Evolutionary conservation across 1,140 invertebrate species (phyloP), one percentile per base, ranked within the genome.

Genomic region (Gonatopus flavifemur): DNA sequence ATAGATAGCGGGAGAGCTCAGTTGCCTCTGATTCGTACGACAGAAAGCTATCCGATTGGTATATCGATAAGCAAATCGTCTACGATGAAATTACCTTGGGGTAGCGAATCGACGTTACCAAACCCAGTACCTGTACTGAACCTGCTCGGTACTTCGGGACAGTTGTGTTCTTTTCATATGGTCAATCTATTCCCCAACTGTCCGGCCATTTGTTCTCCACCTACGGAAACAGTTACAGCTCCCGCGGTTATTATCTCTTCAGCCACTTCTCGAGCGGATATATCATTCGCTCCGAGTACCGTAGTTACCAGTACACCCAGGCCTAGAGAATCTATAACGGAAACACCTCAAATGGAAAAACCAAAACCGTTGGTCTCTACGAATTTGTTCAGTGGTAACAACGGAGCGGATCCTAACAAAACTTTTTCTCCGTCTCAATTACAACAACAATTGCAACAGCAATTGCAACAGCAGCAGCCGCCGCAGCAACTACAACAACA

Each of bases 151-250:
- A 82, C 84, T 13, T 81, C 82, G 24, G 85, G 86, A 2, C 62
- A 83, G 25, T 59, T 87, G 0, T 79, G 82, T n/a, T 74, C 82
- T 3, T 87, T 80, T 62, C 76, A 85, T 52, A 79, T 84, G 66
- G 68, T 83, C 0, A 83, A 86, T 66, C 49, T 79, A 7, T 54
- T 62, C 7, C 61, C 68, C 2, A 74, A 74, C 22, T 72, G 67
- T 48, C 62, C 68, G 3, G 41, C 28, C 10, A 57, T 86, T 3
- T 84, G 81, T 49, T 31, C 40, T 10, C 69, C 80, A 18, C 75
- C 82, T 3, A 51, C 53, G 9, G 67, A 77, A 52, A 62, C 69
- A 18, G 43, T 75, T 13, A 8, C 43, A 4, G 15, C 41, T 35
- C 42, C 64, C 3, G 44, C 52, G 15, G 22, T 36, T 41, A 13